These are phyloP conservation scores for Athene cunicularia DNA, from an alignment of 2,113 vertebrate genomes.

Conservation along the genomic window DNA sequence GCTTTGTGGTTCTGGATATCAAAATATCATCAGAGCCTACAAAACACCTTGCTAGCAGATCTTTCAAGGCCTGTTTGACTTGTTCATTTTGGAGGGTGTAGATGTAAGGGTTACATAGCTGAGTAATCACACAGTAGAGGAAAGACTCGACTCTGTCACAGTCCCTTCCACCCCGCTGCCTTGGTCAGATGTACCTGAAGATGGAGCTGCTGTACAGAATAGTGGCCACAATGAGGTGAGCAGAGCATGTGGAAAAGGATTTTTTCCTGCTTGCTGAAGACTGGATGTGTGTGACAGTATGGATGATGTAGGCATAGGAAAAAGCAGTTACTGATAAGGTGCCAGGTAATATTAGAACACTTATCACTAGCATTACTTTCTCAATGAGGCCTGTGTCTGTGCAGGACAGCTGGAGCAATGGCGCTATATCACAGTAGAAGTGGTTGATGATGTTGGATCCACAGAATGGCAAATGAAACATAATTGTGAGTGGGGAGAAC, in stretches of 20 bases:
- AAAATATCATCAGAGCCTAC: neutral
- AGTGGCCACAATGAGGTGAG: neutral
- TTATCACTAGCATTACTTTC: neutral
- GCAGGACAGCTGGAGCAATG: neutral
- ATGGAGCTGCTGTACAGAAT: neutral
- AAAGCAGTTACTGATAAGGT: neutral
- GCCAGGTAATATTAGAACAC: neutral
- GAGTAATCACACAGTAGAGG: neutral
- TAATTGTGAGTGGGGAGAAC: constrained; percentile 5
- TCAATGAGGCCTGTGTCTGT: neutral
- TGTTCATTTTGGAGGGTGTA: neutral
- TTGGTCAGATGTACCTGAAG: neutral
- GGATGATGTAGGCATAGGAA: neutral
- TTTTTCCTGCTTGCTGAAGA: neutral
- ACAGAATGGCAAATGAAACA: neutral
- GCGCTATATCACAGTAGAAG: neutral
- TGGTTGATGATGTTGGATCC: neutral
- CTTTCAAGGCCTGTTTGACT: neutral
- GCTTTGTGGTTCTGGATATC: neutral
- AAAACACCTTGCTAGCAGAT: neutral
- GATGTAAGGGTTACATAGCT: neutral
- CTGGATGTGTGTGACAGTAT: neutral
- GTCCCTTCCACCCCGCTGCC: neutral
- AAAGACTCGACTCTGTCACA: constrained; percentile 19
- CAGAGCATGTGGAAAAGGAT: neutral